Evolutionary conservation across 2,888 invertebrate genomes (phyloP).

Genomic region (Lycophotia porphyrea): DNA sequence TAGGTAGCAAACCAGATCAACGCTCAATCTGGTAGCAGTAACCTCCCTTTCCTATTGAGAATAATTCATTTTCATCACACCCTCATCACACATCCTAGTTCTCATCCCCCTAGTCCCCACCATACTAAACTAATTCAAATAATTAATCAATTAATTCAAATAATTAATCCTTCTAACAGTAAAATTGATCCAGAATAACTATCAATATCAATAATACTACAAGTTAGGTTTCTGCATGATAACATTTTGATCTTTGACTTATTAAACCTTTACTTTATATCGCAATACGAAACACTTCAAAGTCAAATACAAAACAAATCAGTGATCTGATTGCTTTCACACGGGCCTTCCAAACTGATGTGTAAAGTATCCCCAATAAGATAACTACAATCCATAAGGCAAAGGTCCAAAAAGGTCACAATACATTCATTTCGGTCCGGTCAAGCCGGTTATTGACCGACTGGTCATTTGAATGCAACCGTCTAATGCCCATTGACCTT

Average conservation of each 20-base stretch:
- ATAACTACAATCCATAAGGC: conserved; percentile 7
- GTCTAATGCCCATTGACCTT: conserved; percentile 51
- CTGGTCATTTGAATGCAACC: conserved; percentile 36
- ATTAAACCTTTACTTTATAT: not conserved
- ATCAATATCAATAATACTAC: not conserved
- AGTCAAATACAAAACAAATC: not conserved
- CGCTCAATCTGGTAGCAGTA: not conserved
- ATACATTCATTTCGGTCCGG: conserved; percentile 14
- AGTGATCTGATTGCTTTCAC: not conserved
- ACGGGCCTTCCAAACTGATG: not conserved
- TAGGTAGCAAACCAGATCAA: not conserved
- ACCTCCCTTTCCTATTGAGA: not conserved
- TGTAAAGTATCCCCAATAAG: not conserved
- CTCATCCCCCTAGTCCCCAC: not conserved
- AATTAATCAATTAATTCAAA: not conserved
- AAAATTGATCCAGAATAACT: not conserved
- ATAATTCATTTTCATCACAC: not conserved
- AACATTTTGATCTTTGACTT: conserved; percentile 6
- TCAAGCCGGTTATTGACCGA: conserved; percentile 42
- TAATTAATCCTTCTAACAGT: not conserved
- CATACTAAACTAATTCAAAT: not conserved
- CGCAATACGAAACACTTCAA: conserved; percentile 7
- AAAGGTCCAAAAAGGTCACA: conserved; percentile 32
- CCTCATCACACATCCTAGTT: not conserved
- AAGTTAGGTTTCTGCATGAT: not conserved